phyloP scores from a whole-genome alignment of 1,140 invertebrate species.

The Drosophila murphyi region DNA sequence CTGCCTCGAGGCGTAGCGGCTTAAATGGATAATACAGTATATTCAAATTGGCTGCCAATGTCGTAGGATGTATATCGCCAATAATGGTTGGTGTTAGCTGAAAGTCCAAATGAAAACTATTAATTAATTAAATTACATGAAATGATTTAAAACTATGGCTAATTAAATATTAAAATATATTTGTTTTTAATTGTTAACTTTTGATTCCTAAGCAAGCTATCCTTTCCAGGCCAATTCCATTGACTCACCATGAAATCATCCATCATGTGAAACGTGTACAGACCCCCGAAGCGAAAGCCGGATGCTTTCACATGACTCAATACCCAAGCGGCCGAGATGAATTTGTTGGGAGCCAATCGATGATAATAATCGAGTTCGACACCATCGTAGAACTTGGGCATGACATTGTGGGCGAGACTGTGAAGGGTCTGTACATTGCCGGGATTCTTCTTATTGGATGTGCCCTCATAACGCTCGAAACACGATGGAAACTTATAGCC shows the following conservation, averaged over 20 bases:
- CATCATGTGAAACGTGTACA: conserved; percentile 63
- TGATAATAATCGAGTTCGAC: conserved; percentile 75
- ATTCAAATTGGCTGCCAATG: conserved; percentile 73
- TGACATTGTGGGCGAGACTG: conserved; percentile 70
- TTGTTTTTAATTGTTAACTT: no score
- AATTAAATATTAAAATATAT: neutral
- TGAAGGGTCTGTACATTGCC: conserved; percentile 75
- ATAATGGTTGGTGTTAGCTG: conserved; percentile 76
- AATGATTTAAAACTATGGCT: no score
- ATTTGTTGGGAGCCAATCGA: conserved; percentile 72
- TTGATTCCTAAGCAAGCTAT: no score
- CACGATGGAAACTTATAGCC: conserved; percentile 59
- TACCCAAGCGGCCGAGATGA: conserved; percentile 65
- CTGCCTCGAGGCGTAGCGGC: conserved; percentile 68
- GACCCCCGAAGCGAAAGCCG: conserved; percentile 79
- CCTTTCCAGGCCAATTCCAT: no score
- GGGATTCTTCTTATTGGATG: conserved; percentile 64
- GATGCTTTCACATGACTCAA: conserved; percentile 70
- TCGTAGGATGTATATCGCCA: conserved; percentile 78
- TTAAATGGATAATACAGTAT: conserved; percentile 76
- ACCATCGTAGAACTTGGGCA: conserved; percentile 78
- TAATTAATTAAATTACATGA: neutral
- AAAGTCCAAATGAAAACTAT: neutral
- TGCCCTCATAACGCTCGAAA: conserved; percentile 59
- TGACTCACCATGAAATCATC: conserved; percentile 73